Evolutionary conservation across 2,888 invertebrate genomes (phyloP).

Genomic region (Caenorhabditis sp.): DNA sequence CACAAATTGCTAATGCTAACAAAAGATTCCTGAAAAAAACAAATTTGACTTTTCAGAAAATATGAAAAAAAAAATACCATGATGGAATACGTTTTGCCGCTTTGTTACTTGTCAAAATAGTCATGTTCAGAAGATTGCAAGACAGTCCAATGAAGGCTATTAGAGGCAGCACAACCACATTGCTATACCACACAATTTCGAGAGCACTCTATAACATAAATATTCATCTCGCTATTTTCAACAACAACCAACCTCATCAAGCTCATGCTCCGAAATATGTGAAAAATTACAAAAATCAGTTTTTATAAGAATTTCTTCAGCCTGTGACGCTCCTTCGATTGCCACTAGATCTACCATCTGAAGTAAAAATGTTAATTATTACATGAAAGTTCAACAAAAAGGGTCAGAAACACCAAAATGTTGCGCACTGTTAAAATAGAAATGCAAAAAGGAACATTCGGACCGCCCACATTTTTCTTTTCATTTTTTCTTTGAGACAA

Average conservation of each 20-base stretch:
- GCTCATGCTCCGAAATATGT: constrained; percentile 47
- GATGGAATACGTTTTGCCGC: constrained; percentile 67
- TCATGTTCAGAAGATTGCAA: constrained; percentile 67
- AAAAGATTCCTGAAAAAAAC: constrained; percentile 60
- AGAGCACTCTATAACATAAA: constrained; percentile 19
- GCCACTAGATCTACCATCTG: constrained; percentile 37
- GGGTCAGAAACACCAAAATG: no score
- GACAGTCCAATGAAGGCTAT: constrained; percentile 66
- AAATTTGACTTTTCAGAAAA: neutral
- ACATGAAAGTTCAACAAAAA: no score
- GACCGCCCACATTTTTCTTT: no score
- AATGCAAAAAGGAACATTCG: no score
- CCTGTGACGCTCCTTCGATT: constrained; percentile 45
- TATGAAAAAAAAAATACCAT: constrained; percentile 41
- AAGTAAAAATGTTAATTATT: no score
- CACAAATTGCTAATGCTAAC: constrained; percentile 67
- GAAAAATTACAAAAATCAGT: constrained; percentile 49
- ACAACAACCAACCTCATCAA: constrained; percentile 37
- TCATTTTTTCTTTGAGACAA: no score
- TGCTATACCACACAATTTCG: constrained; percentile 65
- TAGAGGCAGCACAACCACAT: constrained; percentile 62
- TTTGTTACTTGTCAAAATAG: constrained; percentile 63
- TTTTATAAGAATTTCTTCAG: constrained; percentile 35
- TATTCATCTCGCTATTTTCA: no score
- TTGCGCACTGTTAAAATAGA: no score